Base-by-base conservation (phyloP, 2,797 vertebrate genomes). In the Odontamblyopus rebecca region DNA sequence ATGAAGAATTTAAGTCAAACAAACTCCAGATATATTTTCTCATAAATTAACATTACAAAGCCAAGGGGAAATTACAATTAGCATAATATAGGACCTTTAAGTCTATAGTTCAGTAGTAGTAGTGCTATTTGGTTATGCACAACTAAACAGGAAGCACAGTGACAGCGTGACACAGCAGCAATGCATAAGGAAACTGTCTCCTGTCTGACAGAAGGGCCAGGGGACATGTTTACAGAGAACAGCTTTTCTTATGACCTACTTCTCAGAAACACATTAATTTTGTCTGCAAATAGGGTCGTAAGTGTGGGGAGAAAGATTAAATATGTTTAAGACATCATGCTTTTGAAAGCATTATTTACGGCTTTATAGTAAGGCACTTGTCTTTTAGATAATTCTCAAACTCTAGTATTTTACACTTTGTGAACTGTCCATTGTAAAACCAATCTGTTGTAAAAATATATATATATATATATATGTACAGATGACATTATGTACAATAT, bases 101-200 rank as follows among this genome's bases (percentile, higher is more conserved):
- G 38, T 6, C 48, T n/a, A 61, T 67, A 60, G 27, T 29, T 60
- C 27, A 60, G 57, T 30, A 60, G 57, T 18, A 60, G 57, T 18
- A 29, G 27, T 60, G 44, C 4, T 48, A 9, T 48, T 48, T 71
- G 54, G 41, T 74, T 16, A 61, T 66, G 66, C 53, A 68, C 19
- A 71, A 67, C 38, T 72, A 69, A 68, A 73, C n/a, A 67, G 56
- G 83, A 82, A 71, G 56, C 26, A 26, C 71, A 67, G 69, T 78
- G 51, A 73, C 51, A 50, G 48, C 30, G 69, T 81, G 78, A 88
- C 73, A 85, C 73, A 81, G 84, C 80, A 81, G 56, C 48, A 71
- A 74, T 56, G 44, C 27, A 74, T 71, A 54, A 56, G 72, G 69
- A 50, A 80, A 23, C 64, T 70, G 69, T 27, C 44, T 74, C 30